Evolutionary conservation across 2,113 vertebrate genomes (phyloP).

Genomic region (Burhinus bistriatus): DNA sequence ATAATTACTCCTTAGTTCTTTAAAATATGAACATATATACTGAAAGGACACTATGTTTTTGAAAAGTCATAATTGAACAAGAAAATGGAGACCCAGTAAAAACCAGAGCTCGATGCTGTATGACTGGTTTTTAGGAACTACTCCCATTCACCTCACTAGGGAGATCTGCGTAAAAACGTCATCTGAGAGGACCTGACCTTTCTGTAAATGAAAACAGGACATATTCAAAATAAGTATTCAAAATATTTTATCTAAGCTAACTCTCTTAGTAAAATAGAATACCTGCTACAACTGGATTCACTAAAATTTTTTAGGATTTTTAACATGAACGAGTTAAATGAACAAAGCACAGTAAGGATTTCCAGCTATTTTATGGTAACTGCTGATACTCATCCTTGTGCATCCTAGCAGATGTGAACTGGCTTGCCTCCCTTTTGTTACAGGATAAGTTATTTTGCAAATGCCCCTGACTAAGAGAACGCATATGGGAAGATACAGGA

Average conservation of each 20-base stretch:
- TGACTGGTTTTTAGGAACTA: neutral
- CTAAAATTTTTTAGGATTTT: neutral
- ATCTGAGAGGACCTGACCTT: neutral
- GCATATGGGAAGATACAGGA: neutral
- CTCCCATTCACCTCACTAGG: neutral
- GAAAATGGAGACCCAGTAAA: neutral
- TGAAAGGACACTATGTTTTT: neutral
- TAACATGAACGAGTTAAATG: neutral
- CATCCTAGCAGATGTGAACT: neutral
- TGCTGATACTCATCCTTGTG: neutral
- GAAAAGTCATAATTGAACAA: neutral
- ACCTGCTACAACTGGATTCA: neutral
- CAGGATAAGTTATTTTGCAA: neutral
- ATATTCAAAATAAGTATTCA: conserved; percentile 6
- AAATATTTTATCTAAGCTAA: conserved; percentile 39
- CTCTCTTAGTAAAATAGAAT: neutral
- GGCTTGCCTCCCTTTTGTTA: neutral
- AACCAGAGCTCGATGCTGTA: neutral
- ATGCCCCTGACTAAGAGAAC: neutral
- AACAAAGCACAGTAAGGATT: neutral
- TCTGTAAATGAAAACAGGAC: conserved; percentile 10
- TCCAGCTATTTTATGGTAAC: neutral
- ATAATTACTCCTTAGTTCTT: neutral
- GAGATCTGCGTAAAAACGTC: neutral
- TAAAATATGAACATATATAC: neutral